Base-by-base conservation (phyloP, 2,888 invertebrate genomes). In the Acanthopleura granulata region DNA sequence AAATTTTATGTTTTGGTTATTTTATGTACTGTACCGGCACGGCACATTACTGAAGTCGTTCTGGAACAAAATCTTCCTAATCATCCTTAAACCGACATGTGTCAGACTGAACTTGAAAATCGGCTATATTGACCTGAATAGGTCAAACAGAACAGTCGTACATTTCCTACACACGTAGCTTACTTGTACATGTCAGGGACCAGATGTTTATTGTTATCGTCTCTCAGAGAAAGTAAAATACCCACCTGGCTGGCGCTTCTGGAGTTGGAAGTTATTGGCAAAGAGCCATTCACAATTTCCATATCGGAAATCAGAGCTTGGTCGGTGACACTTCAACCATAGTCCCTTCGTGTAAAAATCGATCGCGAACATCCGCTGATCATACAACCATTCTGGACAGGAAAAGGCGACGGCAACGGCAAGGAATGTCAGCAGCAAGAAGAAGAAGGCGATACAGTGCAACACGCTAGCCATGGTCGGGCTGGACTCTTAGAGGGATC, bases 211-310 rank as follows among this genome's bases (percentile, higher is more conserved):
- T 40, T 6, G 40, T 9, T 40, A 40, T 12, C n/a, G 22, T 57
- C 18, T 57, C 1, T 57, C 3, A 22, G 57, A 57, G 57, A 57
- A 57, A 57, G 22, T 6, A 57, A 57, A 57, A n/a, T 57, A 66
- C 66, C 25, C 25, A 66, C 66, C 16, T 66, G 22, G 66, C 66
- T 27, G 12, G 6, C 6, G 4, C 29, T 66, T 66, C 66, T 66
- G 66, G 22, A 27, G 1, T 22, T 6, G 29, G 25, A 66, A 66
- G 66, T 66, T 25, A 66, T 66, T 25, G 29, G 66, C 66, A 27
- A 66, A 66, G 14, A 66, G 66, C 66, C 66, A 66, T 27, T 66
- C 27, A 14, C 66, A 66, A 27, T 66, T 66, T 16, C 25, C 66
- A 27, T 66, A 66, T 6, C 66, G 22, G 25, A 66, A 27, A 66